phyloP scores from a whole-genome alignment of 1,140 invertebrate genomes.

The Drosophila mauritiana region DNA sequence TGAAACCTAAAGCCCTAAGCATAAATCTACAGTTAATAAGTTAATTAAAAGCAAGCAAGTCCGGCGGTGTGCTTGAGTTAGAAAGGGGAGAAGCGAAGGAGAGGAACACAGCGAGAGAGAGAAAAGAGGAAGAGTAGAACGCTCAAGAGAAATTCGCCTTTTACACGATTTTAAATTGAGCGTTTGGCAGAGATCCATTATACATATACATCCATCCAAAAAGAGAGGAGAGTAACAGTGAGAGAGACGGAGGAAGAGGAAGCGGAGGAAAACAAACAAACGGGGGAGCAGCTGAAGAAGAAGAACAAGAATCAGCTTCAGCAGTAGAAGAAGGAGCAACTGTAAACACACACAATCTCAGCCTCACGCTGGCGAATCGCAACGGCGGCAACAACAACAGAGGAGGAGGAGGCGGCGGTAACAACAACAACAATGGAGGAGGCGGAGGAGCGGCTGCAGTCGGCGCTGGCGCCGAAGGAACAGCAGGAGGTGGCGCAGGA shows the following conservation, averaged over 20 bases:
- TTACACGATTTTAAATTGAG: constrained; percentile 75
- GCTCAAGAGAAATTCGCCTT: constrained; percentile 74
- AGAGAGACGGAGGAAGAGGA: constrained; percentile 2
- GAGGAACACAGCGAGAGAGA: constrained; percentile 17
- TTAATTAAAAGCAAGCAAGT: constrained; percentile 22
- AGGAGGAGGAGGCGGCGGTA: constrained; percentile 66
- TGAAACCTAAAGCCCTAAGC: constrained; percentile 40
- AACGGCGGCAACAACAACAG: constrained; percentile 75
- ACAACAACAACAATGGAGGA: constrained; percentile 32
- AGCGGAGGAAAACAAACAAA: constrained; percentile 43
- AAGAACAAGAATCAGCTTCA: constrained; percentile 17
- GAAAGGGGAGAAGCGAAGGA: constrained; percentile 10
- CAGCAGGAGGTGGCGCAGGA: constrained; percentile 31
- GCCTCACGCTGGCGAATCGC: constrained; percentile 80
- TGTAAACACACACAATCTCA: constrained; percentile 45
- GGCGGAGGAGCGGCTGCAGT: constrained; percentile 46
- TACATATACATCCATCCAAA: constrained; percentile 50
- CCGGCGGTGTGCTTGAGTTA: constrained; percentile 7
- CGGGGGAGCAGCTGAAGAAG: constrained; percentile 14
- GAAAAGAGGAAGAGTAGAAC: constrained; percentile 19
- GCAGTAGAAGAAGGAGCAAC: constrained; percentile 27
- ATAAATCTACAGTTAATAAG: constrained; percentile 51
- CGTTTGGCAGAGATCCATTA: constrained; percentile 45
- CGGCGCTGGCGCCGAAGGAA: constrained; percentile 51
- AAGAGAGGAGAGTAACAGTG: constrained; percentile 9